Evolutionary conservation across 2,797 vertebrate species (phyloP), one percentile per base, ranked within the genome.

Genomic region (Bradypodion pumilum): DNA sequence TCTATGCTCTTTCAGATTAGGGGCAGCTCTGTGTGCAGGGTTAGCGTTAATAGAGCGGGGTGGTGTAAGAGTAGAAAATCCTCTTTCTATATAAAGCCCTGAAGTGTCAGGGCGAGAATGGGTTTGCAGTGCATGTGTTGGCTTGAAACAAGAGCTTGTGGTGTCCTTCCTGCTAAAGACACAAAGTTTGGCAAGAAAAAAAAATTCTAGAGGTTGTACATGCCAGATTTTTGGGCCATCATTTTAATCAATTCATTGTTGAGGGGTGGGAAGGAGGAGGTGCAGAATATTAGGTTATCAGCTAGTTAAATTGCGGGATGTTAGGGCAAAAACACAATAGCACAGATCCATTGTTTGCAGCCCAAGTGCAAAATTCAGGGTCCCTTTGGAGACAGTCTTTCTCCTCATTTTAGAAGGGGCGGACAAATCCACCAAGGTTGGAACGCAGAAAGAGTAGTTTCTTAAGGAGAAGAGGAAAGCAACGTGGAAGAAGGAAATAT

Each of bases 41-140:
- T 82, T 91, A 90, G 94, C 89, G 92, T 94, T 97, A 94, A 95
- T 95, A 92, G 95, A 95, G 92, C 90, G 87, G 95, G 95, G 94
- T 87, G 94, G 93, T 93, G 96, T 96, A 95, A 97, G 96, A 96
- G 95, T 95, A 95, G 96, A 96, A 95, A 97, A 95, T 95, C 97
- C 96, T 91, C 95, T 97, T 97, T 97, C 97, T 97, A 93, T 96
- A 94, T 96, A 95, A 96, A 97, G 97, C 94, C 86, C 92, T 93
- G 91, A 96, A 96, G 97, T 95, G 97, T 97, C 96, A 96, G 97
- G 97, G 96, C 95, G 97, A 95, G 96, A 96, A 96, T 95, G 95
- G 95, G 95, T 95, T 97, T 94, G 96, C 96, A 95, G 97, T 92
- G 96, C 95, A 94, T 93, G 96, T 96, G 94, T 95, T 95, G 93